Evolutionary conservation across 2,113 vertebrate genomes (phyloP).

Genomic region (Centropus unirufus): DNA sequence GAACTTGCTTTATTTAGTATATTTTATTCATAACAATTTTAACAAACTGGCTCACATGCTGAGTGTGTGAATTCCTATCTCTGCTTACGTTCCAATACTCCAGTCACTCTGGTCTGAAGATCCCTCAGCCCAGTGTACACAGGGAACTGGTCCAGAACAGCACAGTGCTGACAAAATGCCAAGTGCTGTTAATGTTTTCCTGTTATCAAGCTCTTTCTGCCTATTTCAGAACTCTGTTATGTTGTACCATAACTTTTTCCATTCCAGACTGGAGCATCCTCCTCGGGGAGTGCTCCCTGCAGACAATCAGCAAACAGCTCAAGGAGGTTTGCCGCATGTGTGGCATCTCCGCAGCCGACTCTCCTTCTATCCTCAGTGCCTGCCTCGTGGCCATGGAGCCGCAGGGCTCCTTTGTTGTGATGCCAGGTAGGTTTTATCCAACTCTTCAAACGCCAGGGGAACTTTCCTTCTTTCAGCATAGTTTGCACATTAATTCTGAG

Average conservation of each 20-base stretch:
- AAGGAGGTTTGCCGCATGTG: constrained; percentile 95
- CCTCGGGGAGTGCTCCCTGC: constrained; percentile 94
- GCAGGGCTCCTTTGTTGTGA: constrained; percentile 94
- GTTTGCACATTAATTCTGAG: background rate
- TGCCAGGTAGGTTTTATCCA: constrained; percentile 85
- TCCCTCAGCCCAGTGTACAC: accelerated
- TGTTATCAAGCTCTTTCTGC: background rate
- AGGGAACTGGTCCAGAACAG: background rate
- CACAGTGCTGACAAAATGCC: background rate
- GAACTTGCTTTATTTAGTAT: background rate
- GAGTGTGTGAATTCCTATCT: background rate
- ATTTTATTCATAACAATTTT: background rate
- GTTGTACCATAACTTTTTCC: background rate
- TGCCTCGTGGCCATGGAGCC: constrained; percentile 98
- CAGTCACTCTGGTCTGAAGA: background rate
- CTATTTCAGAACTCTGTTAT: background rate
- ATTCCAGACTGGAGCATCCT: constrained; percentile 94
- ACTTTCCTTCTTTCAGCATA: background rate
- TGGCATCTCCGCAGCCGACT: constrained; percentile 92
- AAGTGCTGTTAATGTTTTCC: background rate
- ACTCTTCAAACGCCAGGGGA: background rate
- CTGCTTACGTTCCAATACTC: background rate
- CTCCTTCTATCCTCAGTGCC: constrained; percentile 95
- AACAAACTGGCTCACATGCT: background rate
- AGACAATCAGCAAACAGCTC: constrained; percentile 93